Evolutionary conservation across 2,113 vertebrate genomes (phyloP).

Genomic region (Cisticola juncidis): DNA sequence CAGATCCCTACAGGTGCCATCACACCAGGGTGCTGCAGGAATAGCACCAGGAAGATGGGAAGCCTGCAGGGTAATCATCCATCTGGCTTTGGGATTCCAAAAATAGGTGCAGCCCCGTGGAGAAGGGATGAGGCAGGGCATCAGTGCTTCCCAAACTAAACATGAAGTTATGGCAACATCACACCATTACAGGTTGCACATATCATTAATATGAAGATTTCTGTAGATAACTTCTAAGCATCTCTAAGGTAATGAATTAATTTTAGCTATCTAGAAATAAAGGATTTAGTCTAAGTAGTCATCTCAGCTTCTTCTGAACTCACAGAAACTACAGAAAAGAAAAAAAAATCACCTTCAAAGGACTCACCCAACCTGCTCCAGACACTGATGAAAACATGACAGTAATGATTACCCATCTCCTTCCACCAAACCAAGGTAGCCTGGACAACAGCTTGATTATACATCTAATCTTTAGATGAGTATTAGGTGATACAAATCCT

Average conservation of each 20-base stretch:
- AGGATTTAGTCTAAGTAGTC: not conserved
- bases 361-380: not conserved
- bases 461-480: not conserved
- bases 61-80: not conserved
- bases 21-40: not conserved
- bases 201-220: not conserved
- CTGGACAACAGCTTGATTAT: not conserved
- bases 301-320: not conserved
- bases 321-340: not conserved
- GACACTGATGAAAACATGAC: fast-evolving
- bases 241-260: not conserved
- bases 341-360: not conserved
- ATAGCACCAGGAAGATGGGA: not conserved
- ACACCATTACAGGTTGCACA: not conserved
- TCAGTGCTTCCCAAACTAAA: not conserved
- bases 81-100: not conserved
- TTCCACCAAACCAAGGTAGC: not conserved
- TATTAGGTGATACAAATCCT: not conserved
- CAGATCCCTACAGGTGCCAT: conserved; percentile 14
- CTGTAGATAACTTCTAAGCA: not conserved
- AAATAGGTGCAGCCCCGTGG: not conserved
- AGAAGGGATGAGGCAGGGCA: not conserved
- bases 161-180: not conserved
- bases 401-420: not conserved
- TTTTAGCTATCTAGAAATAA: not conserved